Conservation (phyloP, 2,113 vertebrate species). For the Tachysurus vachellii region DNA sequence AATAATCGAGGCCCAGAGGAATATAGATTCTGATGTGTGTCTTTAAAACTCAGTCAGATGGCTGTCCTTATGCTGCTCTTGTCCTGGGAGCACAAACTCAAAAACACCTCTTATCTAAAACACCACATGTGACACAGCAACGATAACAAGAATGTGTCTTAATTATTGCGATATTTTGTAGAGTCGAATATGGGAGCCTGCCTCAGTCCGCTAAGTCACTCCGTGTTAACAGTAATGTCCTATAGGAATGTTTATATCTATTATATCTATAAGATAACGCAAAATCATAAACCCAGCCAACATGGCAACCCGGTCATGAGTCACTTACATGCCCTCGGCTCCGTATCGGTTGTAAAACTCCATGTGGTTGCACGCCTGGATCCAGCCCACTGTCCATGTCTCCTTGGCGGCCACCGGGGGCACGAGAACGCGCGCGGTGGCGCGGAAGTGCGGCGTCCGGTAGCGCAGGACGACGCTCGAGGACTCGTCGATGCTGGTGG, state of each 20-base stretch:
- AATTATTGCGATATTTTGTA: not conserved
- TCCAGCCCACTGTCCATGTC: conserved; percentile 98
- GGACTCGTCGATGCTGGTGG: conserved; percentile 96
- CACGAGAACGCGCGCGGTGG: conserved; percentile 88
- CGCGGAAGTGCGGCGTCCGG: conserved; percentile 94
- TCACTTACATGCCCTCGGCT: conserved; percentile 93
- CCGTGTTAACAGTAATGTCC: not conserved
- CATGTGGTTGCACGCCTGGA: conserved; percentile 98
- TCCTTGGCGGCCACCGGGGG: conserved; percentile 88
- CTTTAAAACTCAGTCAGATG: not conserved
- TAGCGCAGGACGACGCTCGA: conserved; percentile 95
- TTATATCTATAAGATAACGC: not conserved
- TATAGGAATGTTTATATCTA: not conserved
- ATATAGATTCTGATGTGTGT: not conserved
- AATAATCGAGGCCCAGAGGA: not conserved
- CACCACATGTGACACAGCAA: not conserved
- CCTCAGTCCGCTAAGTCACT: not conserved
- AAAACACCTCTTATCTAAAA: conserved; percentile 10
- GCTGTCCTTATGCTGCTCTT: not conserved
- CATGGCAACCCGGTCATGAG: not conserved
- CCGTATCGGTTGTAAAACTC: conserved; percentile 97
- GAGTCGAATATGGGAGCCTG: not conserved
- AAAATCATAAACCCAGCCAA: not conserved
- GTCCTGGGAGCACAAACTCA: not conserved
- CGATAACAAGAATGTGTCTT: not conserved